Percentiles rank a stretch among this genome's conserved stretches.
These are phyloP conservation scores for Astropecten irregularis DNA, from an alignment of 53 echinoderm and acorn worm species.

Conservation along the genomic window DNA sequence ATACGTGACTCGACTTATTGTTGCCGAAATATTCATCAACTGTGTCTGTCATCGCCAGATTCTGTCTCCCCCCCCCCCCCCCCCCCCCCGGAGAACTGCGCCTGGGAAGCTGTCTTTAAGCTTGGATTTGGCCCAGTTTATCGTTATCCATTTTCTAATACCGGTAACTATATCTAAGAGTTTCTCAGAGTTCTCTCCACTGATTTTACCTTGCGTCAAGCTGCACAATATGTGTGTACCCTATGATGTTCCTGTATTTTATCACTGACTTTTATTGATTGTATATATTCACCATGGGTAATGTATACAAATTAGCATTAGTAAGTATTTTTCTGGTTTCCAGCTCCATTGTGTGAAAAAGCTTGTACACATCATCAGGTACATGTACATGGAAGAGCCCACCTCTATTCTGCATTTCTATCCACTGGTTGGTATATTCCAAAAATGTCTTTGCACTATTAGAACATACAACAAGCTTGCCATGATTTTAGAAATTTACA, in stretches of 20 bases:
- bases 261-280: background rate
- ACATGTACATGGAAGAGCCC: too few relatives aligned
- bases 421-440: too few relatives aligned
- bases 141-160: slow-evolving; percentile 1
- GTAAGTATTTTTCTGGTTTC: background rate
- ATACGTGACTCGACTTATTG: too few relatives aligned
- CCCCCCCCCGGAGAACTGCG: too few relatives aligned
- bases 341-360: background rate
- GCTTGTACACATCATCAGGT: too few relatives aligned
- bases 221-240: background rate
- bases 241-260: background rate
- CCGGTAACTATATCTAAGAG: slow-evolving; percentile 6
- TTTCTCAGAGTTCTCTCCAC: background rate
- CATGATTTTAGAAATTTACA: slow-evolving; percentile 14
- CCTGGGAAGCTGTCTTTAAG: background rate
- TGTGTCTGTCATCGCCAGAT: too few relatives aligned
- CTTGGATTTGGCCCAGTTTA: background rate
- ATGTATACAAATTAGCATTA: background rate
- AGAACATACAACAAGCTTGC: background rate
- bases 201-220: background rate
- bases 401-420: too few relatives aligned
- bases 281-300: background rate
- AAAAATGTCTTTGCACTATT: background rate
- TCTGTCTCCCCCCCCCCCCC: too few relatives aligned
- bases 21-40: too few relatives aligned